These are phyloP conservation scores for Zootoca vivipara DNA, from an alignment of 2,113 vertebrate species.

Conservation along the genomic window DNA sequence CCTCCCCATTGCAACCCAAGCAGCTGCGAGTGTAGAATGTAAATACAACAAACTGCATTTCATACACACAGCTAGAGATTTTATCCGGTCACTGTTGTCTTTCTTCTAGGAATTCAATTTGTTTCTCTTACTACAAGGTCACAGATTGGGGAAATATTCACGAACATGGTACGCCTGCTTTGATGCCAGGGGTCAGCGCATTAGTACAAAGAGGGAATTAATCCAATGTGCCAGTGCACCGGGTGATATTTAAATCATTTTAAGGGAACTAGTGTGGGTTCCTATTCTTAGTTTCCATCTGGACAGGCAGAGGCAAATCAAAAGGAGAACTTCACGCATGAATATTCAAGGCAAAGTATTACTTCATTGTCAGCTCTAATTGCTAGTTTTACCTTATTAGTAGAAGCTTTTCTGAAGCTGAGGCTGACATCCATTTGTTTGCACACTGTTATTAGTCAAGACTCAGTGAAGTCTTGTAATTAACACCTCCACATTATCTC, in stretches of 20 bases:
- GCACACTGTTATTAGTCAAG: slow-evolving; percentile 85
- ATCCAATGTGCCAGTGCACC: slow-evolving; percentile 71
- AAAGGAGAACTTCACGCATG: slow-evolving; percentile 78
- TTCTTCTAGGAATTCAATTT: slow-evolving; percentile 78
- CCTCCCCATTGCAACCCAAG: slow-evolving; percentile 47
- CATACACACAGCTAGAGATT: slow-evolving; percentile 50
- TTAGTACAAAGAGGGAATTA: slow-evolving; percentile 79
- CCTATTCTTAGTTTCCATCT: slow-evolving; percentile 72
- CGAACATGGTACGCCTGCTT: slow-evolving; percentile 71
- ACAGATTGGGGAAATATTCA: slow-evolving; percentile 68
- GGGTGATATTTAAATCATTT: slow-evolving; percentile 76
- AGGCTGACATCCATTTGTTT: slow-evolving; percentile 84
- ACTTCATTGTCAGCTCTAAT: slow-evolving; percentile 82
- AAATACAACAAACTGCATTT: slow-evolving; percentile 66
- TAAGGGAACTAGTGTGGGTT: slow-evolving; percentile 73
- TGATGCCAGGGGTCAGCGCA: slow-evolving; percentile 79
- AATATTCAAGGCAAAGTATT: slow-evolving; percentile 79
- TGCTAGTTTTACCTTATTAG: slow-evolving; percentile 84
- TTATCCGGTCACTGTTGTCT: slow-evolving; percentile 72
- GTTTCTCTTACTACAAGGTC: slow-evolving; percentile 75
- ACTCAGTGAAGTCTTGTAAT: slow-evolving; percentile 82
- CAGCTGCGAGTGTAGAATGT: slow-evolving; percentile 56
- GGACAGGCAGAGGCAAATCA: slow-evolving; percentile 71
- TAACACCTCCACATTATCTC: slow-evolving; percentile 86
- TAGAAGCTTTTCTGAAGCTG: slow-evolving; percentile 78